A percentile compares a stretch with the other conserved stretches of the same genome.
Evolutionary conservation across 2,113 vertebrate genomes (phyloP).

Genomic region (Stigmatopora nigra): DNA sequence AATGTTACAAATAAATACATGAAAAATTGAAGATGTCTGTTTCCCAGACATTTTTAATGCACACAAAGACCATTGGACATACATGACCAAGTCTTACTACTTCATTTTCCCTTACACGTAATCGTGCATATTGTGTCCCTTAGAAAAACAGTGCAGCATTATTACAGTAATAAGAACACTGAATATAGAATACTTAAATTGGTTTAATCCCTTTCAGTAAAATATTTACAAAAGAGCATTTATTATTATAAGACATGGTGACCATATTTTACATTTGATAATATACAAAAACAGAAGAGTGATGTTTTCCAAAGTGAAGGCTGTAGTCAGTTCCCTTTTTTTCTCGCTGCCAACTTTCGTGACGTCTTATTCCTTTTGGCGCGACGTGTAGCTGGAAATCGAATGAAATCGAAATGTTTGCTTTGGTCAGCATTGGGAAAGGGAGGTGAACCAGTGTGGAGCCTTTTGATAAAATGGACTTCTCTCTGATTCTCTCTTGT

Average conservation of each 20-base stretch:
- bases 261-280: conserved; percentile 43
- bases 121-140: background rate
- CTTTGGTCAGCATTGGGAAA: conserved; percentile 80
- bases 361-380: conserved; percentile 77
- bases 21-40: background rate
- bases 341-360: conserved; percentile 28
- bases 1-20: background rate
- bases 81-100: background rate
- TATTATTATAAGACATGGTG: conserved; percentile 37
- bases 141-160: background rate
- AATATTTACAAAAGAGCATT: conserved; percentile 65
- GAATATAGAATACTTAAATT: conserved; percentile 62
- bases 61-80: background rate
- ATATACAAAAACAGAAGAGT: conserved; percentile 73
- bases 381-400: conserved; percentile 70
- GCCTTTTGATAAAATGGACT: conserved; percentile 89
- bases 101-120: background rate
- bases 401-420: conserved; percentile 84
- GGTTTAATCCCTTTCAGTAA: conserved; percentile 62
- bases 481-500: conserved; percentile 86
- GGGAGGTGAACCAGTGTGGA: conserved; percentile 78
- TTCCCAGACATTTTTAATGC: background rate
- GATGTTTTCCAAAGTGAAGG: conserved; percentile 32
- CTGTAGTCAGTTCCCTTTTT: conserved; percentile 36
- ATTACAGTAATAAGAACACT: conserved; percentile 36